A percentile compares a stretch with the other conserved stretches of the same genome.
Evolutionary conservation across 2,797 vertebrate genomes (phyloP).

Genomic region (Girardinus metallicus): DNA sequence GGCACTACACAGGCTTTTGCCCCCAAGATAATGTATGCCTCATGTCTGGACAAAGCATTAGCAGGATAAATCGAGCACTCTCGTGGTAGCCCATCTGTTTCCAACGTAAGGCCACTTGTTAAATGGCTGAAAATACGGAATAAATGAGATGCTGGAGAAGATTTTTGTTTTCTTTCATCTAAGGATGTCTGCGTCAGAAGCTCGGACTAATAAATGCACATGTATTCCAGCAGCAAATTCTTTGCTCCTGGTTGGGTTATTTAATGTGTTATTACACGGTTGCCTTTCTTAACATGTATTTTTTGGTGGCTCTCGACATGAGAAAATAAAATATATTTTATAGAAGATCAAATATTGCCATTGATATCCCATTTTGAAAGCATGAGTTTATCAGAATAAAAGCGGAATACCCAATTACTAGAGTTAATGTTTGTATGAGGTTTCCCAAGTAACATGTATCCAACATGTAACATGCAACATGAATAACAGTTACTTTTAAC

Average conservation of each 20-base stretch:
- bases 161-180: conserved; percentile 10
- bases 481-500: not conserved
- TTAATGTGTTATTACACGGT: not conserved
- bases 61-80: conserved; percentile 42
- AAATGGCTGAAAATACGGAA: conserved; percentile 48
- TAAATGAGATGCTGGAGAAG: conserved; percentile 32
- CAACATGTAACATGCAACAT: too few species aligned
- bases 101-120: conserved; percentile 39
- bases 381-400: not conserved
- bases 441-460: too few species aligned
- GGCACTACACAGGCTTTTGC: conserved; percentile 34
- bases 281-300: not conserved
- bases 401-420: too few species aligned
- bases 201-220: conserved; percentile 42
- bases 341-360: not conserved
- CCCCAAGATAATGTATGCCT: conserved; percentile 56
- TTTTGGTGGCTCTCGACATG: not conserved
- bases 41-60: conserved; percentile 42
- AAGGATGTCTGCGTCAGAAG: conserved; percentile 9
- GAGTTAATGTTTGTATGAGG: too few species aligned
- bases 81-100: conserved; percentile 50
- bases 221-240: conserved; percentile 1
- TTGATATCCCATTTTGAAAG: not conserved
- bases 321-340: not conserved
- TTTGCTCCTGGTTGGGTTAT: conserved; percentile 3